Conservation (phyloP, 2,113 vertebrate genomes). For the Crotalus viridis region DNA sequence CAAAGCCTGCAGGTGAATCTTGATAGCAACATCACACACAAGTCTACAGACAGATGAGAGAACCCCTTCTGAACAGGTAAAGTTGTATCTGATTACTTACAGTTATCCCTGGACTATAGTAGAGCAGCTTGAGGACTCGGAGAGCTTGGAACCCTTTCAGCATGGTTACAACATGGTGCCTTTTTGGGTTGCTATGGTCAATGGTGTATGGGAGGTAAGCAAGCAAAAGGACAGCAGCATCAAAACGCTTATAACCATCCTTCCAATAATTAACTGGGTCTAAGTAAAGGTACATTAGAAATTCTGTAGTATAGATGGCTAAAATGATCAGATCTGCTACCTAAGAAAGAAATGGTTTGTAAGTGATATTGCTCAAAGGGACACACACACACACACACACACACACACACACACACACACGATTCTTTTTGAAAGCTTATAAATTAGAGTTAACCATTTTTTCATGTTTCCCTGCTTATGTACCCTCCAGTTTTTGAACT, state of each 20-base stretch:
- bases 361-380: neutral
- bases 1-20: neutral
- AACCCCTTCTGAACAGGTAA: accelerated
- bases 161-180: neutral
- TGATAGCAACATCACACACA: neutral
- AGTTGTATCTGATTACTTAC: constrained; percentile 27
- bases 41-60: neutral
- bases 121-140: constrained; percentile 41
- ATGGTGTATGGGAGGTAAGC: neutral
- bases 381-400: neutral
- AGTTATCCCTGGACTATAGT: constrained; percentile 43
- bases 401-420: neutral
- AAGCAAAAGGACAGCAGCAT: neutral
- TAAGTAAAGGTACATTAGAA: constrained; percentile 36
- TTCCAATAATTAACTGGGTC: constrained; percentile 43
- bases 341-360: constrained; percentile 32
- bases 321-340: constrained; percentile 48
- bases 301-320: constrained; percentile 42
- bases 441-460: neutral
- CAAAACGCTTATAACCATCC: constrained; percentile 37
- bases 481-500: neutral
- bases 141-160: constrained; percentile 40
- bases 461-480: no score
- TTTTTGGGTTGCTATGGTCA: neutral
- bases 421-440: neutral